Evolutionary conservation across 2,113 vertebrate genomes (phyloP), one percentile per base, ranked within the genome.

Genomic region (Anarrhichthys ocellatus): DNA sequence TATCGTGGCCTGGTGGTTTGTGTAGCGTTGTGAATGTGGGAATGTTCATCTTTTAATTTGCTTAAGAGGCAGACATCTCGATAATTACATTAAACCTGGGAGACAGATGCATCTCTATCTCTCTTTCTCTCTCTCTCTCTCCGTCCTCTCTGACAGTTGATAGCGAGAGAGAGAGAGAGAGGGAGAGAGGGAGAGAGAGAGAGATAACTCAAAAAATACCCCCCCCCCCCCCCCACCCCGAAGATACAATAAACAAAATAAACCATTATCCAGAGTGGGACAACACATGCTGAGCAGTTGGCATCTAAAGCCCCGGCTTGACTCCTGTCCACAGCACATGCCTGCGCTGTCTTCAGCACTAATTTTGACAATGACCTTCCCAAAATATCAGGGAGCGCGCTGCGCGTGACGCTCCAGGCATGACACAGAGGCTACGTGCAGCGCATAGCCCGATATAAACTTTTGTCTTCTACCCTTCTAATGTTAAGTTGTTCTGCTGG

Each of bases 281-380:
- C 56, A 70, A 58, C 54, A 76, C 72, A 82, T 50, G 44, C 24
- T 77, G 81, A 72, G 20, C 22, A 73, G 42, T 1, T 66, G 80
- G 83, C 77, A 87, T 89, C 42, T 64, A 79, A 73, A 62, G 2
- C n/a, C 82, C 79, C 58, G 7, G 13, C 70, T 61, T 42, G 69
- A 48, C 80, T 59, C 71, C 76, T 77, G 50, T 74, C 56, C 76
- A 50, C 82, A 54, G 73, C 52, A 81, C 88, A 89, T 92, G 90
- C 86, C 81, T 72, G 78, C 24, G 83, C 85, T 85, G 81, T 59
- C 84, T 78, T 44, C 66, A 79, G 84, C 79, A 80, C 91, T 92
- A 93, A 90, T 93, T 92, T 88, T 93, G 89, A 92, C 84, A 91
- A 86, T 94, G 94, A 95, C 94, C 94, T 95, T 94, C 92, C 92